Conservation (phyloP, 2,797 vertebrate species). For the Amphiprion clarkii region DNA sequence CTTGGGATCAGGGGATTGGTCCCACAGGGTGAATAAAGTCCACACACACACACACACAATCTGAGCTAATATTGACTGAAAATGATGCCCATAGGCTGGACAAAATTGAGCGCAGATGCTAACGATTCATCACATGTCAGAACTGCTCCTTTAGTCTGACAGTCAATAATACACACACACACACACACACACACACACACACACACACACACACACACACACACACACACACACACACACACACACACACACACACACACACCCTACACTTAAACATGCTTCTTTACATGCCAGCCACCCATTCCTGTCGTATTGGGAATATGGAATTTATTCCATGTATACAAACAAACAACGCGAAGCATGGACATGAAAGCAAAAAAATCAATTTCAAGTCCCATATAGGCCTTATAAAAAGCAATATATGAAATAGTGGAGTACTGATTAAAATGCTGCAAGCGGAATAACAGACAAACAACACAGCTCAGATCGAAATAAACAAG, state of each 20-base stretch:
- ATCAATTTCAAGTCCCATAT: not conserved
- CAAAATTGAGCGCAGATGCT: slow-evolving; percentile 55
- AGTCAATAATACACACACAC: slow-evolving; percentile 5
- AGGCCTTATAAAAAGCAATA: no score
- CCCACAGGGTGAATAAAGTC: slow-evolving; percentile 34
- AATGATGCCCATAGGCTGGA: slow-evolving; percentile 45
- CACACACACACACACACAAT: slow-evolving; percentile 7
- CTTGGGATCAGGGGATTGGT: slow-evolving; percentile 23
- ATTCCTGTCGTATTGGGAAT: not conserved
- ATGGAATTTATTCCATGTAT: not conserved
- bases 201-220: slow-evolving; percentile 13
- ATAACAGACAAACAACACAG: no score
- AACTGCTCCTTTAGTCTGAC: slow-evolving; percentile 43
- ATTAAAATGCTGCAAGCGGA: no score
- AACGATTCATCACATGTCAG: slow-evolving; percentile 67
- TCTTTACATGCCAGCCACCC: not conserved
- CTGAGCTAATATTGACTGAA: slow-evolving; percentile 60
- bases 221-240: slow-evolving; percentile 12
- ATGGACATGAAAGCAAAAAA: not conserved
- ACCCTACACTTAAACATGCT: no score
- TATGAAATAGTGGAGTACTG: no score
- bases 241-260: slow-evolving; percentile 12
- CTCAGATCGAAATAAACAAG: no score
- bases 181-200: slow-evolving; percentile 13
- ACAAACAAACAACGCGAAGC: not conserved